These are phyloP conservation scores for Drosophila formosana DNA, from an alignment of 2,888 invertebrate genomes.

Conservation along the genomic window DNA sequence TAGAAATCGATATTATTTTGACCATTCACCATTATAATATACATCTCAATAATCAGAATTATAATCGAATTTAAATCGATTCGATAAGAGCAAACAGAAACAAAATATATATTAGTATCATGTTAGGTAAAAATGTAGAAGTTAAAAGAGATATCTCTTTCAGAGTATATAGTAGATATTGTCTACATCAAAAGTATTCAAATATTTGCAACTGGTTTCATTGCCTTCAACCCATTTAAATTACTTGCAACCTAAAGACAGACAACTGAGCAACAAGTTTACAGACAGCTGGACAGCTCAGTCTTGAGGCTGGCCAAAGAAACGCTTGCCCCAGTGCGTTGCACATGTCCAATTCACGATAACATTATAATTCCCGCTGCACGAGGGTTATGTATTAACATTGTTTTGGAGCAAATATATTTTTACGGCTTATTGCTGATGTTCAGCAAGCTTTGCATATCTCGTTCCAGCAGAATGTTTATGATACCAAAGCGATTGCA, in stretches of 20 bases:
- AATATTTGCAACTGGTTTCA: background rate
- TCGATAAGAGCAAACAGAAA: too few relatives aligned
- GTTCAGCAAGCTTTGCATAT: conserved; percentile 11
- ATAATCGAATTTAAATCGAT: too few relatives aligned
- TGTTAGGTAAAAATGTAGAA: too few relatives aligned
- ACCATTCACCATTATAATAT: too few relatives aligned
- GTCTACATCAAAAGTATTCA: background rate
- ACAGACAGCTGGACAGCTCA: background rate
- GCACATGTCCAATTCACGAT: conserved; percentile 5
- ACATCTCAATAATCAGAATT: too few relatives aligned
- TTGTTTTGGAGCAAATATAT: conserved; percentile 6
- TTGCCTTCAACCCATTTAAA: background rate
- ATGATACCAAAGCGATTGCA: conserved; percentile 8
- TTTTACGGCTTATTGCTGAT: conserved; percentile 7
- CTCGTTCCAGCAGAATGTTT: conserved; percentile 24
- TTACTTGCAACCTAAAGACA: background rate
- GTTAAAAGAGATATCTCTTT: too few relatives aligned
- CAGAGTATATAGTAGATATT: background rate
- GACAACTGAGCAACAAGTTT: background rate
- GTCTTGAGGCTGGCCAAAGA: background rate
- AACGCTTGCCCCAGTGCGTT: background rate
- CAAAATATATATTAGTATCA: too few relatives aligned
- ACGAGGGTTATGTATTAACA: conserved; percentile 8
- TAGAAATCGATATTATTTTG: too few relatives aligned
- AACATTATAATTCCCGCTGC: conserved; percentile 8